Conservation (phyloP, 2,113 vertebrate genomes). For the Barnardius zonarius region DNA sequence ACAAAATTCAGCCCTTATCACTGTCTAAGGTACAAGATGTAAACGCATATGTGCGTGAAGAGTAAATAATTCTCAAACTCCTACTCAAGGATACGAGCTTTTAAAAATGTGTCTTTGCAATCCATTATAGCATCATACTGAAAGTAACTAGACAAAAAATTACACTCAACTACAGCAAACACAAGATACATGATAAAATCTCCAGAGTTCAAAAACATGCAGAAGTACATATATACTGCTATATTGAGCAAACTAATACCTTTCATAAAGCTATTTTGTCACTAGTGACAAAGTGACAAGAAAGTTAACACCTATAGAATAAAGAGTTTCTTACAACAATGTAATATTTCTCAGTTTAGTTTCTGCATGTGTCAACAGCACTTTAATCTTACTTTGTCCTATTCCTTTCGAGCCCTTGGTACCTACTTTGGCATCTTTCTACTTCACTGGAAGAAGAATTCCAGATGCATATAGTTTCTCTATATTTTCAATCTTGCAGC, state of each 20-base stretch:
- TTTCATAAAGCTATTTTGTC: not conserved
- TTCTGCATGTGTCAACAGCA: not conserved
- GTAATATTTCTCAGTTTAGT: not conserved
- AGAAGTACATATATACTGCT: not conserved
- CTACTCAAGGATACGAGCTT: not conserved
- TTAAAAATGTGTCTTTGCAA: not conserved
- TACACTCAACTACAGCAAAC: not conserved
- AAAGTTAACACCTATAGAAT: not conserved
- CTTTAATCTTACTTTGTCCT: not conserved
- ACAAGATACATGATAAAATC: not conserved
- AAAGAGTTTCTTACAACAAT: not conserved
- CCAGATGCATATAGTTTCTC: not conserved
- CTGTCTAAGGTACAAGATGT: not conserved
- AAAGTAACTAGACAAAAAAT: not conserved
- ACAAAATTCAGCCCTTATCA: not conserved
- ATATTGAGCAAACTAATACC: not conserved
- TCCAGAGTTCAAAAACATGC: not conserved
- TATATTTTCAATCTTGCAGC: not conserved
- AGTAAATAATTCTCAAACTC: not conserved
- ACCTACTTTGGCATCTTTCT: not conserved
- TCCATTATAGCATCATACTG: not conserved
- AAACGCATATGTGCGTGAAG: accelerated
- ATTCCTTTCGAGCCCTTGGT: not conserved
- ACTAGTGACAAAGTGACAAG: not conserved
- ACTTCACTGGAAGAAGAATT: not conserved